Base-by-base conservation (phyloP, 2,888 invertebrate species). In the Falcaria lacertinaria region DNA sequence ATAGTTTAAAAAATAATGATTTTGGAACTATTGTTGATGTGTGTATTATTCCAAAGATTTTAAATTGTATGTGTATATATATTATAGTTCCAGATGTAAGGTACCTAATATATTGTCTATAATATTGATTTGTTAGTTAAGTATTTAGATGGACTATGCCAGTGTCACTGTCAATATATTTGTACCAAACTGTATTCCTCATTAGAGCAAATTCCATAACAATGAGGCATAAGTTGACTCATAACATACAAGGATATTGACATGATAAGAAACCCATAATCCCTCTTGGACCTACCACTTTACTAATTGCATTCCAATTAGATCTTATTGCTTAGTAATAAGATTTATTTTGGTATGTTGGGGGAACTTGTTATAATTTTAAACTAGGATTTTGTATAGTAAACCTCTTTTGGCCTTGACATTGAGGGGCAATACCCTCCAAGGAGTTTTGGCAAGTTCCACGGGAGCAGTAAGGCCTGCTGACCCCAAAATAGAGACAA, bases 401-500 rank as follows among this genome's bases (percentile, higher is more conserved):
- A 8, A 8, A 25, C 52, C 51, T 50, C 45, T 49, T 50, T 37
- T 54, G 73, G 74, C 85, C 86, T 83, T 87, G 86, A 77, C 80
- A 75, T 60, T 72, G 70, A 48, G 54, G 57, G 82, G 76, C 80
- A 74, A 68, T 79, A 76, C 57, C 79, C 79, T 61, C 60, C 44
- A 50, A 39, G 41, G 44, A 50, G 52, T 52, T 52, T 38, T 43
- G 45, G 55, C 45, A 41, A 61, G 59, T 52, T 58, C 54, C 54
- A 51, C 57, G 57, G 42, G 57, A 52, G 57, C 52, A 55, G 55
- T 57, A 56, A 62, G 54, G 60, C 56, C 51, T 61, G 65, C 69
- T 65, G 50, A 57, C 69, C 74, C 72, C 63, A 60, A 79, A 82
- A 79, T 82, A 76, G 75, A 76, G 64, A 67, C 63, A 56, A 76